Percentiles rank a stretch among this genome's conserved stretches.
Conservation (phyloP, 30 jellyfish, hydroid and myxozoan species). For the Mastigias papua region DNA sequence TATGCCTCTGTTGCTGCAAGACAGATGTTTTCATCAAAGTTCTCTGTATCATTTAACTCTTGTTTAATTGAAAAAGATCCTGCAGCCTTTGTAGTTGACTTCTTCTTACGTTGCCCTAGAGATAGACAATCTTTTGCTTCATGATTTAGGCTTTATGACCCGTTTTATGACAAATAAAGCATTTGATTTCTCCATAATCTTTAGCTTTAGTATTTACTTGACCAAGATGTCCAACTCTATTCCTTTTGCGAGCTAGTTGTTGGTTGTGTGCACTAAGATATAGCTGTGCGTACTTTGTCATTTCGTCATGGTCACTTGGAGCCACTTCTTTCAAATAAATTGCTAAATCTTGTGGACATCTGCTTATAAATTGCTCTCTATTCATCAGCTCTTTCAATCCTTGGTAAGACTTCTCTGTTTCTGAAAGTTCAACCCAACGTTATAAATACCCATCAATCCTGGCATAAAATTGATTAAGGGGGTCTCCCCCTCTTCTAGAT, state of each 20-base stretch:
- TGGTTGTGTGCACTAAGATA: slow-evolving; percentile 45
- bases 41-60: slow-evolving; percentile 25
- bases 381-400: slow-evolving; percentile 47
- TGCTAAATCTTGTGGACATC: slow-evolving; percentile 50
- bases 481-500: slow-evolving; percentile 67
- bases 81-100: slow-evolving; percentile 54
- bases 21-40: slow-evolving; percentile 29
- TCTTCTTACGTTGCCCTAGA: slow-evolving; percentile 56
- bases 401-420: slow-evolving; percentile 37
- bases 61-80: slow-evolving; percentile 18
- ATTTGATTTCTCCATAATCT: slow-evolving; percentile 28
- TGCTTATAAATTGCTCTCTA: slow-evolving; percentile 45
- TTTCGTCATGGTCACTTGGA: slow-evolving; percentile 5
- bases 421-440: slow-evolving; percentile 66
- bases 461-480: slow-evolving; percentile 61
- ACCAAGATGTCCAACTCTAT: slow-evolving; percentile 34
- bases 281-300: slow-evolving; percentile 55
- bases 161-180: slow-evolving; percentile 20
- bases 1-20: slow-evolving; percentile 41
- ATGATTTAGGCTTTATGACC: slow-evolving; percentile 48
- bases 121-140: slow-evolving; percentile 58
- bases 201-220: slow-evolving; percentile 8
- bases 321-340: slow-evolving; percentile 29
- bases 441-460: slow-evolving; percentile 52
- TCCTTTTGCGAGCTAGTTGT: slow-evolving; percentile 38